Evolutionary conservation across 2,888 invertebrate species (phyloP).

Genomic region (Neoascia interrupta): DNA sequence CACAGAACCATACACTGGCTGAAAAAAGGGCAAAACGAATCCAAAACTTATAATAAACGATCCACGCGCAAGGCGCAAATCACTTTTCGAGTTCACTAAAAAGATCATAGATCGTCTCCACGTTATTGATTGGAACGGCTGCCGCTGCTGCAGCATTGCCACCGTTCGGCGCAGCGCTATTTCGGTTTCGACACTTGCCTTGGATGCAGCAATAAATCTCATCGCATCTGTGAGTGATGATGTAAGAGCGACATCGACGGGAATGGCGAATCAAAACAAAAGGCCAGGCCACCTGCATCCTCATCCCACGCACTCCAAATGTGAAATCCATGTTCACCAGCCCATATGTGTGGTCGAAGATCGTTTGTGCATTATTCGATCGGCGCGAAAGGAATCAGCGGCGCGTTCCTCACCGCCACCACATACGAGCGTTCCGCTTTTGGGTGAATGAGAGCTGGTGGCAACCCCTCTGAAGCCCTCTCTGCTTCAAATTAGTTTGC

Average conservation of each 20-base stretch:
- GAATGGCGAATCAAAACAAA: conserved; percentile 58
- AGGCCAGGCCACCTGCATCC: conserved; percentile 69
- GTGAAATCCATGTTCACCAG: conserved; percentile 42
- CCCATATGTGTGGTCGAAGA: conserved; percentile 49
- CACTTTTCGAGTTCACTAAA: conserved; percentile 48
- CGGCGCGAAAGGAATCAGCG: too few species aligned
- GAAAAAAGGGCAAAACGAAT: conserved; percentile 2
- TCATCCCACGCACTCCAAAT: conserved; percentile 64
- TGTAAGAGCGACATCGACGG: conserved; percentile 53
- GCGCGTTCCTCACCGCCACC: too few species aligned
- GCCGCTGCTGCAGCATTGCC: conserved; percentile 50
- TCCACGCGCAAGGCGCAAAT: conserved; percentile 39
- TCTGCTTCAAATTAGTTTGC: conserved; percentile 52
- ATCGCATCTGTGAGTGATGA: conserved; percentile 63
- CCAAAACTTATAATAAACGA: background rate
- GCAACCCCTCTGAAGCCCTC: conserved; percentile 1
- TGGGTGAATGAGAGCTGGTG: conserved; percentile 31
- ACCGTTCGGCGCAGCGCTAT: conserved; percentile 33
- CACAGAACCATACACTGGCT: conserved; percentile 11
- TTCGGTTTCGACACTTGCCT: conserved; percentile 49
- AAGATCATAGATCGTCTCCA: conserved; percentile 62
- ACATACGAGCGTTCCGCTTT: too few species aligned
- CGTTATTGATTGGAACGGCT: conserved; percentile 60
- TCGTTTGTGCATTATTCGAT: conserved; percentile 6
- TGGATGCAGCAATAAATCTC: conserved; percentile 58